Base-by-base conservation (phyloP, 2,797 vertebrate genomes). In the Sebastes iracundus region DNA sequence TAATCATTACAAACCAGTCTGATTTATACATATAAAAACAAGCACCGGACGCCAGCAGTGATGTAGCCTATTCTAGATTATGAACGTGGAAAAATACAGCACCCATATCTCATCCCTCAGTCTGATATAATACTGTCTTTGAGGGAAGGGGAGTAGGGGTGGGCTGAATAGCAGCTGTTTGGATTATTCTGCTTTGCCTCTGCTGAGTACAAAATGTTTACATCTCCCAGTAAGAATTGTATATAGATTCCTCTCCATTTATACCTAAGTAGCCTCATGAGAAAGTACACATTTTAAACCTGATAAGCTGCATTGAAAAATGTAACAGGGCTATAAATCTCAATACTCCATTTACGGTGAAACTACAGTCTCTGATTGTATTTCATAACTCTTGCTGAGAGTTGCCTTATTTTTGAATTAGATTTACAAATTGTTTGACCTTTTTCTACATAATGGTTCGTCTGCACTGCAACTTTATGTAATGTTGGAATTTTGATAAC, bases 341-440 rank as follows among this genome's bases (percentile, higher is more conserved):
- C n/a, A 67, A 11, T 30, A 14, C 13, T 53, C 28, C 3, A 8
- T 52, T 35, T 46, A 23, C 3, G 66, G 7, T 62, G 18, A 33
- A 46, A 53, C 20, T 20, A 18, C 42, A 46, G 4, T 58, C 10
- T 64, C 6, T 75, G 18, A 27, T 66, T 72, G 20, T 59, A 23
- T 74, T 80, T 66, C 12, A 32, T 77, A 79, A 74, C 53, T 30
- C 75, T 67, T 23, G 28, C 27, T 49, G 32, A 62, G 67, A 65
- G 42, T 32, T 63, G 55, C 58, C 72, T 56, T 72, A 25, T 80
- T 84, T 77, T 77, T 72, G 25, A 91, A 87, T 87, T 87, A 56
- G 66, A 87, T 87, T 90, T 84, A 79, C 84, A 86, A 77, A 84
- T 90, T 88, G 88, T 77, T 79, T 84, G 88, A 87, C 66, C 33